Evolutionary conservation across 2,797 vertebrate species (phyloP).

Genomic region (Champsocephalus gunnari): DNA sequence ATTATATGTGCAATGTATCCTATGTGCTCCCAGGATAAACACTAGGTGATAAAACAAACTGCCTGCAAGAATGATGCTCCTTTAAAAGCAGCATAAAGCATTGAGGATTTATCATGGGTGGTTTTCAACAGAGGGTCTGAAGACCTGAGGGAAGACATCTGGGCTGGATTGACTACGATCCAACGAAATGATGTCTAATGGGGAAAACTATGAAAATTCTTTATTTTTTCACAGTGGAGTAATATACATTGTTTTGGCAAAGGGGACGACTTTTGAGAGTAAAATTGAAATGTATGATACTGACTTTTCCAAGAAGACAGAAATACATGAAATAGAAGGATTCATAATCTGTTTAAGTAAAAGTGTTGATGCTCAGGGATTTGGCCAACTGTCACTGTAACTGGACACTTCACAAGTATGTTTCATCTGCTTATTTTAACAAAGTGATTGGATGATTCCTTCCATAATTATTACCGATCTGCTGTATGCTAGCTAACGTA

Average conservation of each 20-base stretch:
- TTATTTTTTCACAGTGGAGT: too few relatives aligned
- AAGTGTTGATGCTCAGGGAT: too few relatives aligned
- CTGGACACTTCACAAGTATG: too few relatives aligned
- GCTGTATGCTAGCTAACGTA: too few relatives aligned
- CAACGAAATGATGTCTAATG: background rate
- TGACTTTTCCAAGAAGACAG: background rate
- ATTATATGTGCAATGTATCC: slow-evolving; percentile 64
- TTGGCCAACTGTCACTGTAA: too few relatives aligned
- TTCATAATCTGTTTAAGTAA: background rate
- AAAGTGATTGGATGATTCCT: too few relatives aligned
- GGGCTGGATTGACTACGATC: slow-evolving; percentile 16
- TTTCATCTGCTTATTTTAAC: too few relatives aligned
- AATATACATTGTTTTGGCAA: too few relatives aligned
- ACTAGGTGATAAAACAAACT: slow-evolving; percentile 55
- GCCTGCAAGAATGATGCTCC: slow-evolving; percentile 70
- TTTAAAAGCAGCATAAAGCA: slow-evolving; percentile 79
- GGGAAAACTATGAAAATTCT: background rate
- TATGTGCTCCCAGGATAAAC: slow-evolving; percentile 78
- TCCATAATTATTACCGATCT: too few relatives aligned
- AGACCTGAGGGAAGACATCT: slow-evolving; percentile 41
- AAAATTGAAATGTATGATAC: background rate
- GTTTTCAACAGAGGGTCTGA: too few relatives aligned
- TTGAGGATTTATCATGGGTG: slow-evolving; percentile 45
- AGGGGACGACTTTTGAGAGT: background rate
- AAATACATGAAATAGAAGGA: background rate